Base-by-base conservation (phyloP, 1,140 invertebrate species). In the Trichoplusia ni region DNA sequence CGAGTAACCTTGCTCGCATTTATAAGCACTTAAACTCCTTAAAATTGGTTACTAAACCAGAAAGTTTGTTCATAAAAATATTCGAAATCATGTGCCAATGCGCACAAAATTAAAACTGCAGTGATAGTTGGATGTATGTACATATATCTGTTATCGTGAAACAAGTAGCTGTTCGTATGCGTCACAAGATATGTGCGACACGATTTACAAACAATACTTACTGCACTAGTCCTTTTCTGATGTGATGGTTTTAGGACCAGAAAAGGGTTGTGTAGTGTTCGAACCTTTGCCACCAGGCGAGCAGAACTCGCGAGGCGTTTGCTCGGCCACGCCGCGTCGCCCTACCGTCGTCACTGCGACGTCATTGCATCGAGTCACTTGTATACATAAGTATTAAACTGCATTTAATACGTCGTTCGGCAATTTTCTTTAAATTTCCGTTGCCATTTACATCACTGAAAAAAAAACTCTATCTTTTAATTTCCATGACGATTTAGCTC, bases 211-310 rank as follows among this genome's bases (percentile, higher is more conserved):
- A 70, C 53, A 71, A 67, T 68, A 35, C 27, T 18, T 14, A n/a
- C 2, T 60, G 23, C 60, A 63, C 18, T 68, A 49, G 69, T 75
- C 71, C 70, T 79, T 75, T 72, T 73, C 58, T 64, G 62, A 44
- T n/a, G n/a, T n/a, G n/a, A n/a, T 27, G 58, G 14, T 70, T 75
- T 78, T 71, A 81, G 73, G 73, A 75, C 75, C 67, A 79, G 71
- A 72, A 81, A 84, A 84, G 81, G 83, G 83, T 84, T 85, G 73
- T 75, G 59, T 75, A 63, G 59, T 67, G 67, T 69, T 56, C 69
- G 74, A 84, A 87, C 78, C 77, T 87, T 84, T 54, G 46, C 9
- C 75, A 85, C 78, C 69, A 85, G 80, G 80, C 64, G 47, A 62
- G 25, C 74, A 85, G 69, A 73, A 58, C 11, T 14, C 29, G 29